A percentile compares a stretch with the other conserved stretches of the same genome.
Conservation (phyloP, 2,888 invertebrate species). For the Lepidonotus clava region DNA sequence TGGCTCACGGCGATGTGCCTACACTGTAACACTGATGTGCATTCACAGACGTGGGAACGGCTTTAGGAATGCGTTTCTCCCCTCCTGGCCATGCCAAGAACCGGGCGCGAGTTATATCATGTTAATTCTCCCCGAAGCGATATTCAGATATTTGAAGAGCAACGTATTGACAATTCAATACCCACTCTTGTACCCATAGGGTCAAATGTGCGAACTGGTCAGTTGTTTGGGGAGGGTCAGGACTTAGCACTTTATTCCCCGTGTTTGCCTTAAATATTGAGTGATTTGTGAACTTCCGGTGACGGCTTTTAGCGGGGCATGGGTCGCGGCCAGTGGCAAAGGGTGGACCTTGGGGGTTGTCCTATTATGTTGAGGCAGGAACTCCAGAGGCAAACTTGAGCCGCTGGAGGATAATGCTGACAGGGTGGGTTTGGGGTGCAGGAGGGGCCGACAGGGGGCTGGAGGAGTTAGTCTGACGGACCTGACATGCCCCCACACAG, state of each 20-base stretch:
- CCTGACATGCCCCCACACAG: neutral
- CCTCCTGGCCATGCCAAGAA: too few species aligned
- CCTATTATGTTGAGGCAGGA: neutral
- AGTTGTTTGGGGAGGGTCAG: too few species aligned
- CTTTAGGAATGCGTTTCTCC: too few species aligned
- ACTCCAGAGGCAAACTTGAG: neutral
- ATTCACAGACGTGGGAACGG: too few species aligned
- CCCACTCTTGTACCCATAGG: neutral
- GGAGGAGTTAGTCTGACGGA: too few species aligned
- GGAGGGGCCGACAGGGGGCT: too few species aligned
- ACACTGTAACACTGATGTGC: too few species aligned
- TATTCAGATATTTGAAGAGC: neutral
- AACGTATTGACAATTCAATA: neutral
- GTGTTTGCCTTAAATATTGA: constrained; percentile 11
- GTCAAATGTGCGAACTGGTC: too few species aligned
- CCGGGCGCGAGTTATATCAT: constrained; percentile 21
- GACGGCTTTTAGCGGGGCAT: neutral
- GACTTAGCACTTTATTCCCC: too few species aligned
- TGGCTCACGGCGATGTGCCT: too few species aligned
- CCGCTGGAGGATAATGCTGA: neutral
- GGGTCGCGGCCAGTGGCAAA: neutral
- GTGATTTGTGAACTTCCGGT: neutral
- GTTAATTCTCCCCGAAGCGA: neutral
- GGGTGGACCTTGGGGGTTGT: neutral
- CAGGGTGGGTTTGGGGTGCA: too few species aligned